phyloP scores from a whole-genome alignment of 2,113 vertebrate species.

The Glaucidium brasilianum region DNA sequence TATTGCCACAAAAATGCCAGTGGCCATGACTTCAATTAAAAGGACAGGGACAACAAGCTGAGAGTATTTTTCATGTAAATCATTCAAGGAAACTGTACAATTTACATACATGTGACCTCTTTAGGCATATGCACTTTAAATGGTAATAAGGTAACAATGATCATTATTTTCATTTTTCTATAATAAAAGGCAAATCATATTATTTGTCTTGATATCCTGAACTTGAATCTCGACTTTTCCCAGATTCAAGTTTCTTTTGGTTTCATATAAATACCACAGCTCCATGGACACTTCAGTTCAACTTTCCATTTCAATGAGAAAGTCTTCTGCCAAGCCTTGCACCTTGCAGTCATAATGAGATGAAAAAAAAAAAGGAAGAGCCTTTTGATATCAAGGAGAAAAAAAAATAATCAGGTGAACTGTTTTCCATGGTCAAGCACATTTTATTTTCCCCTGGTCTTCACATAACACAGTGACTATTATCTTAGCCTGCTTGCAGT shows the following conservation, averaged over 20 bases:
- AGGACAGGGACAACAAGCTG: neutral
- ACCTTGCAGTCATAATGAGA: neutral
- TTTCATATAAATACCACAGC: neutral
- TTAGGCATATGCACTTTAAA: neutral
- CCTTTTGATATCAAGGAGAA: neutral
- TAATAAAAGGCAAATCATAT: neutral
- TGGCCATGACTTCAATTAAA: neutral
- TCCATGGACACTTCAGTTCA: neutral
- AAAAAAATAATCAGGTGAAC: neutral
- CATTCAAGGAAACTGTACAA: neutral
- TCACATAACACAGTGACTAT: neutral
- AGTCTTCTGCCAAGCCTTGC: neutral
- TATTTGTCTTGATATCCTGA: neutral
- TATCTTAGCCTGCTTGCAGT: neutral
- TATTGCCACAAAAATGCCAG: neutral
- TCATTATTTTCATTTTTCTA: neutral
- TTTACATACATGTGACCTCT: neutral
- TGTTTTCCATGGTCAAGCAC: neutral
- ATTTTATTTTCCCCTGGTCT: neutral
- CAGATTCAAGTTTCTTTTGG: neutral
- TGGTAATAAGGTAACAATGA: neutral
- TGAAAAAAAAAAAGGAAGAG: accelerated
- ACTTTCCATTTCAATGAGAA: neutral
- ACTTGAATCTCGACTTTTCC: neutral
- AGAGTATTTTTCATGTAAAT: neutral